A percentile compares a stretch with the other conserved stretches of the same genome.
Evolutionary conservation across 2,888 invertebrate species (phyloP).

Genomic region (Eupithecia vulgata): DNA sequence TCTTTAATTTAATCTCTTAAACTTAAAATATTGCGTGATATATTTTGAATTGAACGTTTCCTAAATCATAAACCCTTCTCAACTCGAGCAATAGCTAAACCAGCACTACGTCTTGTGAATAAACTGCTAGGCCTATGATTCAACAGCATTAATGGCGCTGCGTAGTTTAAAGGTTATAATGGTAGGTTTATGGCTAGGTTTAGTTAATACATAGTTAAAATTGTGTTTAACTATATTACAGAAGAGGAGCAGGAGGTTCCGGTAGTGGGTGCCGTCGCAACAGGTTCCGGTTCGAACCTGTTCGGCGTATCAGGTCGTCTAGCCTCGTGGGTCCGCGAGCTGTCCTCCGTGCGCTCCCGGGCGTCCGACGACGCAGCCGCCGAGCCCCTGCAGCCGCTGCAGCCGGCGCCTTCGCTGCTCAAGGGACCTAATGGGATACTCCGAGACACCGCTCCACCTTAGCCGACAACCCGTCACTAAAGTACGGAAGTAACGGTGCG

Average conservation of each 20-base stretch:
- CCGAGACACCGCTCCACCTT: conserved; percentile 49
- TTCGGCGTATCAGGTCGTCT: conserved; percentile 81
- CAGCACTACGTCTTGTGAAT: neutral
- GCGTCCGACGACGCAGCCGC: conserved; percentile 71
- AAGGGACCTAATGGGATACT: conserved; percentile 64
- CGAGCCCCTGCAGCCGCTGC: conserved; percentile 58
- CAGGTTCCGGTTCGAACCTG: conserved; percentile 78
- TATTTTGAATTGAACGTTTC: neutral
- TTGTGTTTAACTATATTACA: conserved; percentile 41
- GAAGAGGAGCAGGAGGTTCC: conserved; percentile 74
- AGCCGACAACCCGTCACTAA: conserved; percentile 9
- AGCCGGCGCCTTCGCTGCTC: conserved; percentile 32
- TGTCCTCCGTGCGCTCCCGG: conserved; percentile 75
- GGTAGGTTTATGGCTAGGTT: neutral
- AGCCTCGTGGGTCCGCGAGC: conserved; percentile 80
- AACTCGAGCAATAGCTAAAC: neutral
- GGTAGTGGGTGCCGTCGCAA: conserved; percentile 79
- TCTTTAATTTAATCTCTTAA: neutral
- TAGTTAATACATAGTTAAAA: neutral
- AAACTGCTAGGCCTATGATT: neutral
- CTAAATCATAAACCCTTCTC: neutral
- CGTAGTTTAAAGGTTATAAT: neutral
- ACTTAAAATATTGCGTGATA: neutral
- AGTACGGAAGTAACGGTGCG: neutral
- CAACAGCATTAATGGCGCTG: neutral